These are phyloP conservation scores for Sylvilagus floridanus DNA, from an alignment of 2,797 vertebrate genomes.

Conservation along the genomic window DNA sequence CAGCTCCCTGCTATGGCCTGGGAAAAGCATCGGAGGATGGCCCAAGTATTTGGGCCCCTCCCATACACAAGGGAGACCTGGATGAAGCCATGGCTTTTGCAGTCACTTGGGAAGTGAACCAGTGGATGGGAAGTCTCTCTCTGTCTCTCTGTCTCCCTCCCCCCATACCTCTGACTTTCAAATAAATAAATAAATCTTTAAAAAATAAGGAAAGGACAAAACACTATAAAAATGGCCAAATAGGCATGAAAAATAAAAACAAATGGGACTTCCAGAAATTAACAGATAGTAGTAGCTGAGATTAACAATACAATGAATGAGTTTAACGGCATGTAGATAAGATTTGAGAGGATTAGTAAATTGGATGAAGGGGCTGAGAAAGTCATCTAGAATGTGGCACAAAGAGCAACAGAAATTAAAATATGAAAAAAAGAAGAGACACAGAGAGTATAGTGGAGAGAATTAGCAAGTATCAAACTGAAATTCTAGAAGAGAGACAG, in stretches of 20 bases:
- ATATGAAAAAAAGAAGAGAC: background rate
- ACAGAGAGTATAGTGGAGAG: background rate
- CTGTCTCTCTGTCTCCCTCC: too few species aligned
- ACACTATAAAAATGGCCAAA: background rate
- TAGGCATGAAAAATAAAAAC: background rate
- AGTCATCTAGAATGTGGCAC: background rate
- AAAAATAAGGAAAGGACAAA: background rate
- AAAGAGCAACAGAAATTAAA: background rate
- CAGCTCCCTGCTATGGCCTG: too few species aligned
- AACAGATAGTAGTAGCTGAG: background rate
- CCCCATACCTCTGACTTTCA: too few species aligned
- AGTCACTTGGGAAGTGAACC: too few species aligned
- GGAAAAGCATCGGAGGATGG: too few species aligned
- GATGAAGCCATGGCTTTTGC: too few species aligned
- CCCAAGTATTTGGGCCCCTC: too few species aligned
- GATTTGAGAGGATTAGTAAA: background rate
- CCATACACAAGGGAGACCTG: too few species aligned
- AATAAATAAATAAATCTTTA: too few species aligned
- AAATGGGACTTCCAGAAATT: slow-evolving; percentile 28
- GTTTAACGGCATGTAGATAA: background rate
- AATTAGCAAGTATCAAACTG: background rate
- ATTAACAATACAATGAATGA: background rate
- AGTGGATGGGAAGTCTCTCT: too few species aligned
- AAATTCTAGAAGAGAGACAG: background rate
- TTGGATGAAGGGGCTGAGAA: background rate